Conservation (phyloP, 2,888 invertebrate species). For the Acleris literana region DNA sequence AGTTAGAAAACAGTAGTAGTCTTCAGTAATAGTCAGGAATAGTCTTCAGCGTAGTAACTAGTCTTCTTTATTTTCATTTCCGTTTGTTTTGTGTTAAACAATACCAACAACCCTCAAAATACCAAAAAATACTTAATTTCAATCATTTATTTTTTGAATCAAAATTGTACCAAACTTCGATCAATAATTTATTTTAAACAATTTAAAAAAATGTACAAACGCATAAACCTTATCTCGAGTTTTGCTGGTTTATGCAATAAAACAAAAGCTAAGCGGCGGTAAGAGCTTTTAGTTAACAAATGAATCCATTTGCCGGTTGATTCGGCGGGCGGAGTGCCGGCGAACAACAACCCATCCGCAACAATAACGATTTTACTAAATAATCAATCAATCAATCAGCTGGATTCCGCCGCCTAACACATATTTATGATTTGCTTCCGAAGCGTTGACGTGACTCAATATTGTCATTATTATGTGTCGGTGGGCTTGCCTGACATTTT, state of each 20-base stretch:
- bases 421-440: slow-evolving; percentile 62
- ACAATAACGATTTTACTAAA: slow-evolving; percentile 54
- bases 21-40: too few relatives aligned
- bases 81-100: too few relatives aligned
- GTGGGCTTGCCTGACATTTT: slow-evolving; percentile 42
- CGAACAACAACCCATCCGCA: slow-evolving; percentile 15
- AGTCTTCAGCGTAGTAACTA: too few relatives aligned
- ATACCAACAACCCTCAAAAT: too few relatives aligned
- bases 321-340: slow-evolving; percentile 20
- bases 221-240: too few relatives aligned
- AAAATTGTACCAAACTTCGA: too few relatives aligned
- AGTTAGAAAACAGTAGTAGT: too few relatives aligned
- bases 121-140: too few relatives aligned
- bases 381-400: slow-evolving; percentile 54
- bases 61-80: too few relatives aligned
- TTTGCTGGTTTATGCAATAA: neutral
- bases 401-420: slow-evolving; percentile 36
- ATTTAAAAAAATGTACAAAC: too few relatives aligned
- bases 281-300: slow-evolving; percentile 32
- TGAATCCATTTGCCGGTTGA: slow-evolving; percentile 32
- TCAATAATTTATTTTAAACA: too few relatives aligned
- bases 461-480: slow-evolving; percentile 58
- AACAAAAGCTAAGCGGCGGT: neutral
- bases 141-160: too few relatives aligned
- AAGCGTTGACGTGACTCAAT: slow-evolving; percentile 61